Percentiles rank a stretch among this genome's conserved stretches.
Evolutionary conservation across 2,113 vertebrate species (phyloP).

Genomic region (Tursiops truncatus): DNA sequence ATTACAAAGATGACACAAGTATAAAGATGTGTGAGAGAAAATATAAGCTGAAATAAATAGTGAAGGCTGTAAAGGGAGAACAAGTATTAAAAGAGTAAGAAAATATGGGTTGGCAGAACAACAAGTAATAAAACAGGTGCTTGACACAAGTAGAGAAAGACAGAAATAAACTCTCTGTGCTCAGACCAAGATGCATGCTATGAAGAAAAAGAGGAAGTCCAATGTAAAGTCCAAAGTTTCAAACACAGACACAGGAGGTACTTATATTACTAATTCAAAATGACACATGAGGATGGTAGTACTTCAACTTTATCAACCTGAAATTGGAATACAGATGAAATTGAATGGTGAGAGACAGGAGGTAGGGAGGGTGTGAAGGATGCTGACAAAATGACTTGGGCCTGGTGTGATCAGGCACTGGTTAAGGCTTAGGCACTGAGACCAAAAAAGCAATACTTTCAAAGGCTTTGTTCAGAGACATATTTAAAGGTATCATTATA

Average conservation of each 20-base stretch:
- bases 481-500: not conserved
- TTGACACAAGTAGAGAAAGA: not conserved
- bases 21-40: not conserved
- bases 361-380: not conserved
- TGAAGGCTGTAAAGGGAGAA: not conserved
- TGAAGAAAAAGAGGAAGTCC: not conserved
- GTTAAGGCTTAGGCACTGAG: not conserved
- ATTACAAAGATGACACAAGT: not conserved
- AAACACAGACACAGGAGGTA: not conserved
- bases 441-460: not conserved
- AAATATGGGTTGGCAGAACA: not conserved
- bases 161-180: not conserved
- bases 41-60: not conserved
- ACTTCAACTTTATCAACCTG: not conserved
- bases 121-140: not conserved
- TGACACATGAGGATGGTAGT: not conserved
- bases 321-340: not conserved
- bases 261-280: not conserved
- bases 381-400: no score
- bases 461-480: not conserved
- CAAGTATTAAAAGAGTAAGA: not conserved
- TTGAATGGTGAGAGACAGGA: not conserved
- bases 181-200: not conserved
- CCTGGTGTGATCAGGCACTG: not conserved
- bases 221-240: not conserved